A percentile compares a stretch with the other conserved stretches of the same genome.
Evolutionary conservation across 2,113 vertebrate species (phyloP).

Genomic region (Cyanoliseus patagonus): DNA sequence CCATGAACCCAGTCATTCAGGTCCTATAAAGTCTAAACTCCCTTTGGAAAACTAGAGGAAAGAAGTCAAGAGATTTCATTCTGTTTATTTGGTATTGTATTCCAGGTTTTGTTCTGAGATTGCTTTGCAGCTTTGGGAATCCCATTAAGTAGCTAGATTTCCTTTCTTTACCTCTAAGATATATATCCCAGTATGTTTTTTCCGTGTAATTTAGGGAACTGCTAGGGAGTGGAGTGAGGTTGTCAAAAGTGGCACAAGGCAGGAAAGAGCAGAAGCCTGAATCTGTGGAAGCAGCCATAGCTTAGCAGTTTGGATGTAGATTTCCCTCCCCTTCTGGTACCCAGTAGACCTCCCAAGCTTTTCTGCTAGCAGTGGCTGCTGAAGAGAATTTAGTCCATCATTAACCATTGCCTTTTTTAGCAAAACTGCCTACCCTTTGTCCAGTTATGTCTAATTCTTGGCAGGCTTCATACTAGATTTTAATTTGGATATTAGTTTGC

Average conservation of each 20-base stretch:
- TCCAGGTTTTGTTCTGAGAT: neutral
- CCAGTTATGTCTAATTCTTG: slow-evolving; percentile 63
- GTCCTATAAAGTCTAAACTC: neutral
- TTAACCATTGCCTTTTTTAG: slow-evolving; percentile 61
- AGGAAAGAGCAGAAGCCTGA: neutral
- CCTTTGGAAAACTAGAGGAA: neutral
- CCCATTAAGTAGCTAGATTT: neutral
- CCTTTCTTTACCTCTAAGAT: neutral
- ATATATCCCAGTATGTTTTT: neutral
- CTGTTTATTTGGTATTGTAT: neutral
- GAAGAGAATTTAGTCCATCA: slow-evolving; percentile 17
- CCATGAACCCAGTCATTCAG: neutral
- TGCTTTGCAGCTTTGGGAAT: neutral
- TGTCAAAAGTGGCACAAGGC: neutral
- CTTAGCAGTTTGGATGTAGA: neutral
- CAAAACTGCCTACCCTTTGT: slow-evolving; percentile 34
- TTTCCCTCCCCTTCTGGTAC: neutral
- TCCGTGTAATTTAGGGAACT: neutral
- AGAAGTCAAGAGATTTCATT: neutral
- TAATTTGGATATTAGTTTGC: slow-evolving; percentile 53
- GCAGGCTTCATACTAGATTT: slow-evolving; percentile 21
- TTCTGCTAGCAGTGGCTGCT: neutral
- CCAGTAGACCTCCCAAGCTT: neutral
- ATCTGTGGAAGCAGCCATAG: neutral
- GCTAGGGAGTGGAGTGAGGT: neutral